Conservation (phyloP, 1,140 invertebrate species). For the Harlomillsia oculata region DNA sequence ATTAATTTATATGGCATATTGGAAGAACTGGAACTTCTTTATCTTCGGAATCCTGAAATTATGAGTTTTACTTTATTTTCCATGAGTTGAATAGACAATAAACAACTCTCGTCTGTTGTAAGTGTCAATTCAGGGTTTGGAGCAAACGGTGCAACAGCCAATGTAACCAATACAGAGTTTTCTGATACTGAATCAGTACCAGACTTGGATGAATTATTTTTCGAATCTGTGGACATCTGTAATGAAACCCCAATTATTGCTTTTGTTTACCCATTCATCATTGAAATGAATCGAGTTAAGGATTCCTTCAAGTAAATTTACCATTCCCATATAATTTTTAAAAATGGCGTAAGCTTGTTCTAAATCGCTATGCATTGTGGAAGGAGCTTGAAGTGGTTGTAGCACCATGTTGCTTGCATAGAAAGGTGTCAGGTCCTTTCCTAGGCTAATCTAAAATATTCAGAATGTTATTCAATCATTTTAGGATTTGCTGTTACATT, state of each 20-base stretch:
- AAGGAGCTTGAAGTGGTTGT: slow-evolving; percentile 9
- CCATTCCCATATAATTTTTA: slow-evolving; percentile 19
- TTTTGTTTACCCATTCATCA: no score
- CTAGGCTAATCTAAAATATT: slow-evolving; percentile 20
- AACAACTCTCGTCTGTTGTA: slow-evolving; percentile 59
- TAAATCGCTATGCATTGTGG: neutral
- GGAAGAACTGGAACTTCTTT: no score
- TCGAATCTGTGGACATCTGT: neutral
- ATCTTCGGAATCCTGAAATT: no score
- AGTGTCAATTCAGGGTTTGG: slow-evolving; percentile 43
- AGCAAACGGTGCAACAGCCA: slow-evolving; percentile 20
- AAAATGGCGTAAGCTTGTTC: slow-evolving; percentile 19
- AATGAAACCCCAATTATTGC: no score
- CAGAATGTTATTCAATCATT: no score
- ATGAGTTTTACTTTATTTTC: slow-evolving; percentile 24
- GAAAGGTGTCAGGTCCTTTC: slow-evolving; percentile 16
- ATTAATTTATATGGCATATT: no score
- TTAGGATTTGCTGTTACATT: no score
- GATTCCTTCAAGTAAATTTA: no score
- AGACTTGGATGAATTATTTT: neutral
- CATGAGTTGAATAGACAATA: slow-evolving; percentile 42
- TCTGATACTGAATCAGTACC: slow-evolving; percentile 5
- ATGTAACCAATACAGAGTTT: slow-evolving; percentile 12
- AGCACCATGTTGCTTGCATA: slow-evolving; percentile 27
- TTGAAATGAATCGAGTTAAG: no score